phyloP scores from a whole-genome alignment of 2,113 vertebrate genomes.

The Tonatia bakeri region DNA sequence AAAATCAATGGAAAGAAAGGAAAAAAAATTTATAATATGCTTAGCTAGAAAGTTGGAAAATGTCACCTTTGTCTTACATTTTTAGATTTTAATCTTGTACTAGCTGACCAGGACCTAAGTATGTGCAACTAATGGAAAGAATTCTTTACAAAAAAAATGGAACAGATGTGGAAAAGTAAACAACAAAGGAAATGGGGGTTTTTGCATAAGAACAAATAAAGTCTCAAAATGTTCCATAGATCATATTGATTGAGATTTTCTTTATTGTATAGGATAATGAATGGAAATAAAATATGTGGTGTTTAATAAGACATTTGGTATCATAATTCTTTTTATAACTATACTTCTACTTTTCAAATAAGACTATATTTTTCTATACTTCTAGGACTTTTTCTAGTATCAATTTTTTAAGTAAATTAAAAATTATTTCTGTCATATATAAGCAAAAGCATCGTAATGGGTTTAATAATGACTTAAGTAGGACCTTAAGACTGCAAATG shows the following conservation, averaged over 20 bases:
- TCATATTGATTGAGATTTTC: neutral
- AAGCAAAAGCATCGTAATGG: neutral
- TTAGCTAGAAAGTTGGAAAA: neutral
- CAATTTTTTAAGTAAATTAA: neutral
- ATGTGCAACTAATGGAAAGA: neutral
- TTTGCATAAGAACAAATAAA: neutral
- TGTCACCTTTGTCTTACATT: neutral
- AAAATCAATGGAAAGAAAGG: neutral
- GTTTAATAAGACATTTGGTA: neutral
- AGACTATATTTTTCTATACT: neutral
- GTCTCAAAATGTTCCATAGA: neutral
- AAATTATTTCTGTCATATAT: neutral
- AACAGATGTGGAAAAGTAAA: slow-evolving; percentile 1
- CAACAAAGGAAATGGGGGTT: neutral
- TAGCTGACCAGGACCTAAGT: neutral
- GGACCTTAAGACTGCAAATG: neutral
- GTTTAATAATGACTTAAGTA: neutral
- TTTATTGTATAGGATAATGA: neutral
- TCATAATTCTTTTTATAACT: neutral
- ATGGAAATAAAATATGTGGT: neutral
- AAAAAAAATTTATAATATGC: neutral
- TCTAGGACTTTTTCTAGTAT: neutral
- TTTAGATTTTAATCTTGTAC: slow-evolving; percentile 12
- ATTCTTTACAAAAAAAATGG: neutral
- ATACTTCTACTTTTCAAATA: neutral